Conservation (phyloP, 1,140 invertebrate species). For the Doryteuthis pealeii region DNA sequence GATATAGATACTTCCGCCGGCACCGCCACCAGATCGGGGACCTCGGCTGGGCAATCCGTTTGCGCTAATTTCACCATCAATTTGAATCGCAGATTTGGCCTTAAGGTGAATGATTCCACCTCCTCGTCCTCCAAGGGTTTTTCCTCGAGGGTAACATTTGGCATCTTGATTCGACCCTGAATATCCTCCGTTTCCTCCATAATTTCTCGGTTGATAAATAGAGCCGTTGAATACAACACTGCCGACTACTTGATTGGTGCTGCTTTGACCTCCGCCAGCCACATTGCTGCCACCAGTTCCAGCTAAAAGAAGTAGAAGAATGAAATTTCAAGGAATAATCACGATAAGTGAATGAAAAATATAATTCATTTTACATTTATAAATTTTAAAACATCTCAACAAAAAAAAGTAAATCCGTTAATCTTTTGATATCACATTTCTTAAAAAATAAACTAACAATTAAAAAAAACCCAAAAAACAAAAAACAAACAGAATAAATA, state of each 20-base stretch:
- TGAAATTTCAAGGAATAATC: too few species aligned
- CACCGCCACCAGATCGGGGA: slow-evolving; percentile 38
- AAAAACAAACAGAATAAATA: too few species aligned
- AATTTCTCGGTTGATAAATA: slow-evolving; percentile 39
- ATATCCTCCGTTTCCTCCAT: slow-evolving; percentile 40
- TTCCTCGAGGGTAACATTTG: slow-evolving; percentile 25
- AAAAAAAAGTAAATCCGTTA: too few species aligned
- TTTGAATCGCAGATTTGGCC: slow-evolving; percentile 7
- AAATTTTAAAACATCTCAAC: too few species aligned
- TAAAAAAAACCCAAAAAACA: too few species aligned
- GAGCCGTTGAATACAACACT: slow-evolving; percentile 37
- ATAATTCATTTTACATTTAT: too few species aligned
- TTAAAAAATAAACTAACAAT: too few species aligned
- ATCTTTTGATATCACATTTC: too few species aligned
- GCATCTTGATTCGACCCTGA: slow-evolving; percentile 30
- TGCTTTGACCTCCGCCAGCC: slow-evolving; percentile 42
- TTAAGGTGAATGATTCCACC: slow-evolving; percentile 43
- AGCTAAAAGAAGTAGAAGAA: slow-evolving; percentile 20
- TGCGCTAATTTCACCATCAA: slow-evolving; percentile 22
- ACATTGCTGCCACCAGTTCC: slow-evolving; percentile 45
- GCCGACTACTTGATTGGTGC: slow-evolving; percentile 31
- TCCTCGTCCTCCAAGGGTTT: slow-evolving; percentile 32
- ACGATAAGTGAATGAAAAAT: too few species aligned
- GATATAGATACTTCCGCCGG: slow-evolving; percentile 42
- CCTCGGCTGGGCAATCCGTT: slow-evolving; percentile 30